Percentiles rank a stretch among this genome's conserved stretches.
Conservation (phyloP, 2,888 invertebrate species). For the Drosophila nr. perissopoda region DNA sequence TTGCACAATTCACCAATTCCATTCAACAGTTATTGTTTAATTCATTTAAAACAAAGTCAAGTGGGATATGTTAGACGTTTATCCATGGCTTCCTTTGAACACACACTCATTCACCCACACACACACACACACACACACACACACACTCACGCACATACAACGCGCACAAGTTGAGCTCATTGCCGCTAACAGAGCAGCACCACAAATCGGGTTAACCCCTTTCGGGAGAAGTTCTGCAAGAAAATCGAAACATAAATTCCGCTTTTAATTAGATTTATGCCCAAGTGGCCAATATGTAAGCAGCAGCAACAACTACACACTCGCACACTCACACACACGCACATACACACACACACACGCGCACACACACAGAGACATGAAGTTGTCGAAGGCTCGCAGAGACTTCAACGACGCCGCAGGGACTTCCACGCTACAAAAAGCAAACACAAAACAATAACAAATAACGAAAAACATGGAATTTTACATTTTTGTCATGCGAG, state of each 20-base stretch:
- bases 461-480: constrained; percentile 42
- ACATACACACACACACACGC: background rate
- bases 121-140: background rate
- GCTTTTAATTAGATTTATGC: constrained; percentile 74
- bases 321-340: constrained; percentile 5
- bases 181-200: constrained; percentile 22
- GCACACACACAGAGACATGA: constrained; percentile 2
- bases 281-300: constrained; percentile 66
- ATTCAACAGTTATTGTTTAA: constrained; percentile 40
- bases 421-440: constrained; percentile 28
- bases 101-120: background rate
- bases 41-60: constrained; percentile 41
- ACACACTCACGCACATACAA: background rate
- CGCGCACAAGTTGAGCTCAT: constrained; percentile 30
- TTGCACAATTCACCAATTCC: constrained; percentile 16
- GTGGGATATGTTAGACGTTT: constrained; percentile 50
- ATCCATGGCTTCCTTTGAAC: constrained; percentile 29
- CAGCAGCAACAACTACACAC: constrained; percentile 4
- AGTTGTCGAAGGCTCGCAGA: background rate
- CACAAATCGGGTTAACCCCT: constrained; percentile 62
- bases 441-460: constrained; percentile 36
- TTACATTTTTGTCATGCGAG: constrained; percentile 29
- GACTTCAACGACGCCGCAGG: constrained; percentile 38
- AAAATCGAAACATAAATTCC: constrained; percentile 62
- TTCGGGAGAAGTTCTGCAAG: constrained; percentile 35